Base-by-base conservation (phyloP, 2,113 vertebrate species). In the Nibea coibor region DNA sequence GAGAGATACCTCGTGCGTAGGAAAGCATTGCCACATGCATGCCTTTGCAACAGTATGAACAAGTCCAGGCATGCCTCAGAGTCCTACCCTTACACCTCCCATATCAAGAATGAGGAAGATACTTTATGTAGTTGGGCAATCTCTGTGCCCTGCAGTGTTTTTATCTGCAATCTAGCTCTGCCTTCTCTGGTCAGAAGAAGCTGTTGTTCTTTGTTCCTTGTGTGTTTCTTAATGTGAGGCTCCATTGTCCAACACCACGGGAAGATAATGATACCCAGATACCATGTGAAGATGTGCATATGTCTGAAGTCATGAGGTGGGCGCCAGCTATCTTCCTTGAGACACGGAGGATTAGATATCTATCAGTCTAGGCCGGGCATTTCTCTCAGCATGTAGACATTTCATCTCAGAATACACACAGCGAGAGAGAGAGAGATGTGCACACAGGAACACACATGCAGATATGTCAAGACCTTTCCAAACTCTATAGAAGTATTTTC, bases 51-150 rank as follows among this genome's bases (percentile, higher is more conserved):
- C 28, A 48, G 64, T 45, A 6, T 43, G 43, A 82, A 82, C 85
- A 84, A 54, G 88, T 61, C 72, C 42, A 53, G 57, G 71, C 85
- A 81, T 2, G 64, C n/a, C 64, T 80, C 53, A 17, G 19, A 75
- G 57, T 77, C 75, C 74, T 67, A 75, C 42, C 67, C 57, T 50
- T 8, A 56, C 65, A 67, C 42, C 65, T 81, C 58, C 65, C 72
- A 56, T 53, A 66, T 75, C n/a, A 85, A 75, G 84, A 82, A 88
- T 87, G 86, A 87, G 76, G 84, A 81, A 87, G 76, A 51, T 48
- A 19, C 16, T 82, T 67, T 11, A 72, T 75, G 66, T 42, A 58
- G 72, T 82, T 84, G 67, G 45, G 83, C 54, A 80, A 75, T 71
- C 45, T 4, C 7, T 48, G 6, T 51, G 54, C 39, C 64, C 42